These are phyloP conservation scores for Sandelia bainsii DNA, from an alignment of 2,797 vertebrate genomes.

Conservation along the genomic window DNA sequence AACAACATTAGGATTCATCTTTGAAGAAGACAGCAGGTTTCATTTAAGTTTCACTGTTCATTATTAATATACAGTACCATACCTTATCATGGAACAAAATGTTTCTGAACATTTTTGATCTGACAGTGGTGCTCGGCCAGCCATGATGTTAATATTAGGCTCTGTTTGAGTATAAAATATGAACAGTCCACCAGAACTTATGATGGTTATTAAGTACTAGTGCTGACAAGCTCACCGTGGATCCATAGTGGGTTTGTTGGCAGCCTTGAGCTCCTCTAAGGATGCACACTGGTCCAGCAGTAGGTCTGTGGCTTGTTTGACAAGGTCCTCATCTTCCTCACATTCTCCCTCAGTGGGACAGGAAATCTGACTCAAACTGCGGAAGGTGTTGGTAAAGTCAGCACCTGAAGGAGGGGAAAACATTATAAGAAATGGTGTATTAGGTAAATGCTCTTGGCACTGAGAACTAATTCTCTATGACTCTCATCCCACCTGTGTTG, in stretches of 20 bases:
- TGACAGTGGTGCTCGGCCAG: background rate
- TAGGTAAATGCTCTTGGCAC: background rate
- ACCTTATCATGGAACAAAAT: background rate
- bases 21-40: background rate
- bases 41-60: background rate
- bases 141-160: too few species aligned
- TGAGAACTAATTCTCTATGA: background rate
- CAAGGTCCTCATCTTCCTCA: constrained; percentile 60
- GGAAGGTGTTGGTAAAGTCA: constrained; percentile 97
- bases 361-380: constrained; percentile 87
- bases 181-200: background rate
- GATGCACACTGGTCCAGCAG: constrained; percentile 92
- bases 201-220: background rate
- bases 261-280: constrained; percentile 91
- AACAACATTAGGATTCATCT: background rate
- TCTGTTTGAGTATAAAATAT: too few species aligned
- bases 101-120: too few species aligned
- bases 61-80: too few species aligned
- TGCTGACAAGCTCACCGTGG: constrained; percentile 86
- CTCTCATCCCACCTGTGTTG: constrained; percentile 86
- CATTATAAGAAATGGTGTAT: background rate
- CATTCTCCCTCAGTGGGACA: constrained; percentile 66
- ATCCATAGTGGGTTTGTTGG: constrained; percentile 93
- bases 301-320: constrained; percentile 73
- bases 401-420: constrained; percentile 81